These are phyloP conservation scores for Ooceraea biroi DNA, from an alignment of 1,140 invertebrate genomes.

Conservation along the genomic window DNA sequence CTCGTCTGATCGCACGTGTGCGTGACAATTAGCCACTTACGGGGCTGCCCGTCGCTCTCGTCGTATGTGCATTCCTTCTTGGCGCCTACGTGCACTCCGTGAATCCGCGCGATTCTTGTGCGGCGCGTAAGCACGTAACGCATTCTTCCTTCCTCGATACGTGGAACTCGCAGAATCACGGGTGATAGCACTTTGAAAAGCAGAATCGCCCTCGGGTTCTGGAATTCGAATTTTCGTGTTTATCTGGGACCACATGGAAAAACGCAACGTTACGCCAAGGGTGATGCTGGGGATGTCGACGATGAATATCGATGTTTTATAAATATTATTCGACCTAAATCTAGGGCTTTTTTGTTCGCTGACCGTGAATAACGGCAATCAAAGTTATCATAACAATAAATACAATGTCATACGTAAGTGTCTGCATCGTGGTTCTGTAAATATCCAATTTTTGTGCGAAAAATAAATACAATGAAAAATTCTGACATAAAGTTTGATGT, in stretches of 20 bases:
- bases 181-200: not conserved
- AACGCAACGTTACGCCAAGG: not conserved
- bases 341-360: constrained; percentile 4
- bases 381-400: constrained; percentile 31
- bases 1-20: constrained; percentile 2
- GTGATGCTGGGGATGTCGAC: not conserved
- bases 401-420: not conserved
- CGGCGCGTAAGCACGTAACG: constrained; percentile 44
- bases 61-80: constrained; percentile 43
- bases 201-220: not conserved
- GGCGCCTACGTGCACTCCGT: constrained; percentile 39
- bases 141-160: constrained; percentile 25
- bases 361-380: constrained; percentile 4
- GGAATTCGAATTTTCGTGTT: constrained; percentile 8
- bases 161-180: not conserved
- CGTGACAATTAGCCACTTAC: constrained; percentile 67
- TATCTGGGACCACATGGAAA: not conserved
- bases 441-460: constrained; percentile 2
- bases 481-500: not conserved
- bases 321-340: constrained; percentile 53
- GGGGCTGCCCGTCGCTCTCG: constrained; percentile 30
- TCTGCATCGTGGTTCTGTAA: constrained; percentile 3
- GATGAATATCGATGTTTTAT: constrained; percentile 23
- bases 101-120: constrained; percentile 59
- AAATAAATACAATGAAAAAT: constrained; percentile 5